Base-by-base conservation (phyloP, 2,888 invertebrate species). In the Ophraella communa region DNA sequence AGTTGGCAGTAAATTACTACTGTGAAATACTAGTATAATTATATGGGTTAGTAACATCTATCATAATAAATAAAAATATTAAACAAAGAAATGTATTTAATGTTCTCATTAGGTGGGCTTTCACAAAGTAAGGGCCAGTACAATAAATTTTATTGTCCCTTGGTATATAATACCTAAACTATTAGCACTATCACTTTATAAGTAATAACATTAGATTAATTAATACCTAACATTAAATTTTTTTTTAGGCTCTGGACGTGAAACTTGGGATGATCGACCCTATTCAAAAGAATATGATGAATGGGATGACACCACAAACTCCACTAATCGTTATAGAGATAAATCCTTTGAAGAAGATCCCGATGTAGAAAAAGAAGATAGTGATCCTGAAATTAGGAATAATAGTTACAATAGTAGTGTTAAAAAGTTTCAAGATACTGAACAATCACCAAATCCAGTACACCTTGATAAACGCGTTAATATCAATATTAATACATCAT, bases 341-440 rank as follows among this genome's bases (percentile, higher is more conserved):
- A 75, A 80, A 52, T 76, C 80, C 39, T 85, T 84, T 65, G 86
- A 87, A 51, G 86, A 87, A 60, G 86, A 86, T 69, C 85, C 88
- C 73, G 90, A 90, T 67, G 87, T 86, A 7, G 90, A 90, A 70
- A 84, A 86, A 55, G 89, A 89, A 74, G 89, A 89, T 72, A 89
- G 89, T 18, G 91, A 91, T 74, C 87, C 86, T 55, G 89, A 90
- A 74, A 83, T 86, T 20, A 83, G 84, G 68, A 85, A 82, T 65
- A 76, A 77, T 59, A 70, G 71, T 74, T 60, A 67, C 58, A 64
- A 71, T 49, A 69, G 68, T 60, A 70, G 73, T 68, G 65, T 74
- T 64, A 72, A 74, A 64, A 74, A 77, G 68, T 74, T 74, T 58
- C 77, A 75, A 63, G 79, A 80, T 67, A 74, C 76, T 8, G 80